These are phyloP conservation scores for Porites lutea DNA, from an alignment of 64 coral and sea anemone species.

Conservation along the genomic window DNA sequence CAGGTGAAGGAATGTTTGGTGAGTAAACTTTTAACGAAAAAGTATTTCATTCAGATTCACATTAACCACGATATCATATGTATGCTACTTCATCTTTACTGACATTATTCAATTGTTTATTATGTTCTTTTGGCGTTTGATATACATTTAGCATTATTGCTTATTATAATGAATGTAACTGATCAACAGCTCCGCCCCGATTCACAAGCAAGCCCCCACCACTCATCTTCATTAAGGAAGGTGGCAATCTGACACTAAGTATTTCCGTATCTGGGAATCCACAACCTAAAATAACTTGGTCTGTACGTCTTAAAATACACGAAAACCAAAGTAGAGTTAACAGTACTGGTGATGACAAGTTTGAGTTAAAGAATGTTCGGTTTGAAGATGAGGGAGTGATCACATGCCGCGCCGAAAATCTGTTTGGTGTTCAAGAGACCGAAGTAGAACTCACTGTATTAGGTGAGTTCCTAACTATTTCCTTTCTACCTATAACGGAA, in stretches of 20 bases:
- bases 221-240: conserved; percentile 23
- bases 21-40: background rate
- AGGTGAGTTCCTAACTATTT: conserved; percentile 40
- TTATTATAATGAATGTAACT: background rate
- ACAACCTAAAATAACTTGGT: too few species aligned
- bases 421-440: conserved; percentile 46
- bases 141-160: too few species aligned
- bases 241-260: conserved; percentile 16
- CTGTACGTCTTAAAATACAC: background rate
- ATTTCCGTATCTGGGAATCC: conserved; percentile 38
- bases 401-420: conserved; percentile 41
- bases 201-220: conserved; percentile 25
- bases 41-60: too few species aligned
- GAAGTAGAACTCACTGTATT: conserved; percentile 42
- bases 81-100: background rate
- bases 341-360: background rate
- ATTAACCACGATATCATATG: too few species aligned
- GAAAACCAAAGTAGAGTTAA: background rate
- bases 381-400: conserved; percentile 58
- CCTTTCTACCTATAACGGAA: background rate
- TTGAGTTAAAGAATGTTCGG: conserved; percentile 3
- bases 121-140: background rate
- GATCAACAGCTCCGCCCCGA: conserved; percentile 45
- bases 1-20: background rate
- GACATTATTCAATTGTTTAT: background rate